Base-by-base conservation (phyloP, 1,140 invertebrate genomes). In the Drosophila sp. region DNA sequence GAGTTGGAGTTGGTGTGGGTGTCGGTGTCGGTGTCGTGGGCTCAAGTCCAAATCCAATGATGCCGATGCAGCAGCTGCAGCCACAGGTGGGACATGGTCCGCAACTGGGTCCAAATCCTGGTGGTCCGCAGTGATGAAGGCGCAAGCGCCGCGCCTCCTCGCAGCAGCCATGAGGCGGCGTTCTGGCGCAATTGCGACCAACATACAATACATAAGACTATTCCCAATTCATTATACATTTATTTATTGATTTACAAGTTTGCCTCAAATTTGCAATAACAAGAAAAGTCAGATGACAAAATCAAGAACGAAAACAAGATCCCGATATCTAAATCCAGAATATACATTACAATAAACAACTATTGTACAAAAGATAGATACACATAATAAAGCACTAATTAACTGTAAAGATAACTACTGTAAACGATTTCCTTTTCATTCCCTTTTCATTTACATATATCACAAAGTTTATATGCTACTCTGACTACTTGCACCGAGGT, bases 11-110 rank as follows among this genome's bases (percentile, higher is more conserved):
- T 0, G 77, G 76, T 21, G 78, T 72, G 0, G 78, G 71, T 0
- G 77, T 73, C 1, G 78, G 54, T 13, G 79, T 90, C 0, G 89
- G 89, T 6, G 87, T 90, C 1, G 90, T 90, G 21, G 93, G 93
- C 14, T 90, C 93, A 0, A 93, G 93, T 14, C 93, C 94, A 89
- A 89, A 94, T 93, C 48, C 94, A 92, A 87, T 94, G 78, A 93
- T 94, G 45, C 92, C 93, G 8, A 93, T 93, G 93, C 90, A 90
- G 48, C 89, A 87, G 62, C 67, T 91, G 36, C 80, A 86, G 71
- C 80, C 87, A 8, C 90, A 91, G 27, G 91, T 90, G 14, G 81
- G 89, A 7, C 72, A 89, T 41, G 89, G 74, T 5, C 87, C 84
- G 38, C 83, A 89, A 45, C 54, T 89, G 40, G 84, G 86, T n/a